Conservation (phyloP, 2,797 vertebrate species). For the Anas bernieri region DNA sequence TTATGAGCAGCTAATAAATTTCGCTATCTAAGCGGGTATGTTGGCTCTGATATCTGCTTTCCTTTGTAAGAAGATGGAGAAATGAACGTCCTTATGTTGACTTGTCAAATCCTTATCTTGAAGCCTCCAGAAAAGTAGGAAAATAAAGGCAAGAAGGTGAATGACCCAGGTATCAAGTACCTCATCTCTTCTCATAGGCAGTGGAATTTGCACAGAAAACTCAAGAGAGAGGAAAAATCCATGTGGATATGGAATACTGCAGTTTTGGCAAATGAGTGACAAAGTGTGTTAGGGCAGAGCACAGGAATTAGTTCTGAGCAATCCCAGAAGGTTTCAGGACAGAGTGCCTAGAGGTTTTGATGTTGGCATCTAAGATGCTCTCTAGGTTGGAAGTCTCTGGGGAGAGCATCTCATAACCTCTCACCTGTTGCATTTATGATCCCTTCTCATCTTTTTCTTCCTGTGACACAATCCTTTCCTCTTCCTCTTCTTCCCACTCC, state of each 20-base stretch:
- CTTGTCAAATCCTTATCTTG: neutral
- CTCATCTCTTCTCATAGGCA: neutral
- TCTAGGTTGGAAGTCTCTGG: neutral
- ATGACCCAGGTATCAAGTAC: neutral
- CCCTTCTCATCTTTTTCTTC: neutral
- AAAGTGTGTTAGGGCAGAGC: neutral
- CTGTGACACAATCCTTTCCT: neutral
- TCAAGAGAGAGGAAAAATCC: neutral
- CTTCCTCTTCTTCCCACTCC: neutral
- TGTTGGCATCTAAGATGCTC: neutral
- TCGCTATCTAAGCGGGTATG: slow-evolving; percentile 8
- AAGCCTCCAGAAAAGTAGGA: neutral
- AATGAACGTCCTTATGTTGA: slow-evolving; percentile 1
- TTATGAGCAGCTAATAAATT: slow-evolving; percentile 51
- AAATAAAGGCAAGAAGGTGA: neutral
- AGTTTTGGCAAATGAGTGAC: neutral
- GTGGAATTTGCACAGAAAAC: slow-evolving; percentile 9
- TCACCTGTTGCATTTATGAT: neutral
- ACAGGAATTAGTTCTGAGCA: rapidly evolving
- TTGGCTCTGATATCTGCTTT: slow-evolving; percentile 23
- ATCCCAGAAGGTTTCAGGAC: neutral
- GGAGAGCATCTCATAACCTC: neutral
- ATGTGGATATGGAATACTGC: neutral
- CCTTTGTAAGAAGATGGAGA: slow-evolving; percentile 40
- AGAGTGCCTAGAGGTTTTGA: neutral